These are phyloP conservation scores for Prunella fulvescens DNA, from an alignment of 2,113 vertebrate species.

Conservation along the genomic window DNA sequence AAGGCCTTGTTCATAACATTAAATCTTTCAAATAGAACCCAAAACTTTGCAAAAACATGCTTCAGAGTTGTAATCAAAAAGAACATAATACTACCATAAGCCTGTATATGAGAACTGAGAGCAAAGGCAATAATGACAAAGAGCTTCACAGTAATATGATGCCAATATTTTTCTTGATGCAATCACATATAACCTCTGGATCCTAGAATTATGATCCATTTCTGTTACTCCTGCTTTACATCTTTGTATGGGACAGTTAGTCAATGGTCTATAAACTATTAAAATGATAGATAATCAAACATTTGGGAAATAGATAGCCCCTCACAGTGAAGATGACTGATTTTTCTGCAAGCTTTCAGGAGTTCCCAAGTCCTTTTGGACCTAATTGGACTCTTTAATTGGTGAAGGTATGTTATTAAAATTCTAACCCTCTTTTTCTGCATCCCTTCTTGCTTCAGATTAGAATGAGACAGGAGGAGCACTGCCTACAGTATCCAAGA, in stretches of 20 bases:
- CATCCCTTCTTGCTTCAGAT: neutral
- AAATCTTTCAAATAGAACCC: neutral
- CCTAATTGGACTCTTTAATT: neutral
- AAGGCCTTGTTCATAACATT: neutral
- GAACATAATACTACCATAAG: neutral
- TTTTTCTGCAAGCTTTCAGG: neutral
- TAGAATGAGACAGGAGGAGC: neutral
- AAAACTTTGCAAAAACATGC: neutral
- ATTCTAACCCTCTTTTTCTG: neutral
- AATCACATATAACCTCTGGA: neutral
- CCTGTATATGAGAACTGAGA: neutral
- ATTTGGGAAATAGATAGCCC: neutral
- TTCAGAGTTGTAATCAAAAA: neutral
- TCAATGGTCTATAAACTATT: conserved; percentile 41
- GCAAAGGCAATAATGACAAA: neutral
- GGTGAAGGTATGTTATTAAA: neutral
- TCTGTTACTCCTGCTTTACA: conserved; percentile 22
- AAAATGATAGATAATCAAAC: conserved; percentile 2
- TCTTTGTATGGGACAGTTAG: conserved; percentile 44
- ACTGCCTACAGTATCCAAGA: neutral
- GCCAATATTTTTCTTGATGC: conserved; percentile 30
- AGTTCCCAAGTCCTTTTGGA: neutral
- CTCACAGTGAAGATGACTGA: neutral
- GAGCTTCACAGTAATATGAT: neutral
- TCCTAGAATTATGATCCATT: conserved; percentile 41